Base-by-base conservation (phyloP, 2,888 invertebrate species). In the Sclerodermus sp. region DNA sequence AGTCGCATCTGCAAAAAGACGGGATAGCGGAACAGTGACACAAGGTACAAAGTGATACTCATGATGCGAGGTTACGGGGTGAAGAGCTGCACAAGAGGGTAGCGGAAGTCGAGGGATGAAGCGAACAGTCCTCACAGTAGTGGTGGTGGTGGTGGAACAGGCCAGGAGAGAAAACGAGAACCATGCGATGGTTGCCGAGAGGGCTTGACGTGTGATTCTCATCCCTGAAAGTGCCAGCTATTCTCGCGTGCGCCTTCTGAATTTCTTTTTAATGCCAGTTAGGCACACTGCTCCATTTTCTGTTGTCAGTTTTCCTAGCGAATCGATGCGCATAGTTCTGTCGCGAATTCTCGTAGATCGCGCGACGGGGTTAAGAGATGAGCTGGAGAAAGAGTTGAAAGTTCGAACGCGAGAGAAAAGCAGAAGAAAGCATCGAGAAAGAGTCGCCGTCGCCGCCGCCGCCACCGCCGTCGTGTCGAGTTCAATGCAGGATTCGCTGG, bases 401-500 rank as follows among this genome's bases (percentile, higher is more conserved):
- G n/a, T n/a, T n/a, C n/a, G n/a, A n/a, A n/a, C n/a, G n/a, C n/a
- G n/a, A n/a, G n/a, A n/a, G n/a, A n/a, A n/a, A n/a, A n/a, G n/a
- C n/a, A n/a, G n/a, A n/a, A n/a, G n/a, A n/a, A n/a, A n/a, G n/a
- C n/a, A n/a, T n/a, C n/a, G n/a, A n/a, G n/a, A n/a, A n/a, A n/a
- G n/a, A n/a, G n/a, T n/a, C n/a, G n/a, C n/a, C n/a, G n/a, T n/a
- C n/a, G n/a, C n/a, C n/a, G n/a, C n/a, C n/a, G n/a, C n/a, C n/a
- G n/a, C n/a, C n/a, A n/a, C n/a, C n/a, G n/a, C n/a, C n/a, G n/a
- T n/a, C 3, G 3, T 8, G 23, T 36, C 12, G 14, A 36, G 36
- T 13, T 13, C 36, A 10, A 36, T n/a, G n/a, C 8, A 13, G 41
- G 31, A 40, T 34, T 4, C 50, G 54, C 49, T 64, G 68, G 65